Evolutionary conservation across 2,888 invertebrate genomes (phyloP).

Genomic region (Spodoptera exigua): DNA sequence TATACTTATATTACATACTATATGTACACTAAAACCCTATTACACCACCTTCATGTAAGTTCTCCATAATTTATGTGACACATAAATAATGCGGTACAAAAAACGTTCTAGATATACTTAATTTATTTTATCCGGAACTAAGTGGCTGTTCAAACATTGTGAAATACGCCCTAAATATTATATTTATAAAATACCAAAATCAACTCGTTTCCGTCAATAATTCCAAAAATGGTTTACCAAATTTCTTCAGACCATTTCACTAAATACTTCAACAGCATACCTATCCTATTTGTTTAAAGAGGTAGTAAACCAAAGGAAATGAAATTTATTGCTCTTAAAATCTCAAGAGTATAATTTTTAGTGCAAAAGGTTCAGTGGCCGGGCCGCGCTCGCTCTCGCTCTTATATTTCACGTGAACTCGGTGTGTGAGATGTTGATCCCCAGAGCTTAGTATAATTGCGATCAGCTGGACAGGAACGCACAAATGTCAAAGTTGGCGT

Average conservation of each 20-base stretch:
- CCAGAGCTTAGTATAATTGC: constrained; percentile 55
- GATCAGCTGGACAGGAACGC: constrained; percentile 64
- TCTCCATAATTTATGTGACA: too few relatives aligned
- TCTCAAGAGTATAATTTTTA: constrained; percentile 40
- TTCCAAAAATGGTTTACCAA: constrained; percentile 2
- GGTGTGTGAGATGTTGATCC: constrained; percentile 33
- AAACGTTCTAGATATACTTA: too few relatives aligned
- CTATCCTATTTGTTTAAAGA: constrained; percentile 22
- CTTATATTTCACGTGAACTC: constrained; percentile 12
- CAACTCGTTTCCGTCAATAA: too few relatives aligned
- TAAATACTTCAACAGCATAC: constrained; percentile 17
- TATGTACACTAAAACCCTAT: too few relatives aligned
- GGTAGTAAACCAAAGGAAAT: constrained; percentile 25
- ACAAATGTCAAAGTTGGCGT: constrained; percentile 63
- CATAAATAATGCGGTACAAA: too few relatives aligned
- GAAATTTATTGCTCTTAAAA: constrained; percentile 38
- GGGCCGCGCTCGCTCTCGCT: constrained; percentile 10
- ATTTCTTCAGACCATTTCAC: constrained; percentile 23
- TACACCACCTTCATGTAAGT: too few relatives aligned
- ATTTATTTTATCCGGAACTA: too few relatives aligned
- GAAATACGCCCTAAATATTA: too few relatives aligned
- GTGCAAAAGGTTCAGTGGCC: constrained; percentile 15
- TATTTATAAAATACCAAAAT: too few relatives aligned
- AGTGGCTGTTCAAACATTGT: too few relatives aligned
- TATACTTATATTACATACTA: too few relatives aligned